Conservation (phyloP, 2,888 invertebrate genomes). For the Unio pictorum region DNA sequence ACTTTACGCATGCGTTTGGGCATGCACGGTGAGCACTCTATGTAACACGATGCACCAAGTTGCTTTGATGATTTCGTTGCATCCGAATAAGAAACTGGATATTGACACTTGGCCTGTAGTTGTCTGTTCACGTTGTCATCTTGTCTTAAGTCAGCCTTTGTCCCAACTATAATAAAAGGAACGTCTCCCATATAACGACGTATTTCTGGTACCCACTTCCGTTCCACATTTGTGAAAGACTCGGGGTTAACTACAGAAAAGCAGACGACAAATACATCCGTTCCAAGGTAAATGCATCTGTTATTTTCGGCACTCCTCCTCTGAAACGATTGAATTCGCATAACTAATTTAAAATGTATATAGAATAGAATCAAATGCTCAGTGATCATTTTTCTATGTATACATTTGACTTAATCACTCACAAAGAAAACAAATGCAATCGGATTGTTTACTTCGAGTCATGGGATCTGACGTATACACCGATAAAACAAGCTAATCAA, state of each 20-base stretch:
- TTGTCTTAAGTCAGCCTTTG: conserved; percentile 54
- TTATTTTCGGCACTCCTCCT: conserved; percentile 39
- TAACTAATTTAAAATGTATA: no score
- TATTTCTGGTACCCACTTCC: conserved; percentile 55
- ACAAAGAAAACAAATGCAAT: no score
- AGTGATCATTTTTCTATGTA: no score
- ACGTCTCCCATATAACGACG: conserved; percentile 39
- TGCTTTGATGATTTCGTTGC: conserved; percentile 40
- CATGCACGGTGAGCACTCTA: conserved; percentile 55
- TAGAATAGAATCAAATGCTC: no score
- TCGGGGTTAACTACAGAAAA: conserved; percentile 57
- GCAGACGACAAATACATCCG: conserved; percentile 59
- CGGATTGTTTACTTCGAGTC: no score
- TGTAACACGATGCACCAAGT: conserved; percentile 54
- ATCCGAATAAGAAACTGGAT: conserved; percentile 39
- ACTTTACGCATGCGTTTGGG: conserved; percentile 52
- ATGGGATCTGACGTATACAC: no score
- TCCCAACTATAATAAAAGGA: conserved; percentile 57
- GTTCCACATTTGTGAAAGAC: conserved; percentile 45
- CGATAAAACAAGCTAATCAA: no score
- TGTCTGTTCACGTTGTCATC: conserved; percentile 35
- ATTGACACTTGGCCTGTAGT: conserved; percentile 40
- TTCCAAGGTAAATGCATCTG: conserved; percentile 41
- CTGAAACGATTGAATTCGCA: conserved; percentile 25
- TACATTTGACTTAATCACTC: no score